phyloP scores from a whole-genome alignment of 2,113 vertebrate genomes.

The Zingel zingel region DNA sequence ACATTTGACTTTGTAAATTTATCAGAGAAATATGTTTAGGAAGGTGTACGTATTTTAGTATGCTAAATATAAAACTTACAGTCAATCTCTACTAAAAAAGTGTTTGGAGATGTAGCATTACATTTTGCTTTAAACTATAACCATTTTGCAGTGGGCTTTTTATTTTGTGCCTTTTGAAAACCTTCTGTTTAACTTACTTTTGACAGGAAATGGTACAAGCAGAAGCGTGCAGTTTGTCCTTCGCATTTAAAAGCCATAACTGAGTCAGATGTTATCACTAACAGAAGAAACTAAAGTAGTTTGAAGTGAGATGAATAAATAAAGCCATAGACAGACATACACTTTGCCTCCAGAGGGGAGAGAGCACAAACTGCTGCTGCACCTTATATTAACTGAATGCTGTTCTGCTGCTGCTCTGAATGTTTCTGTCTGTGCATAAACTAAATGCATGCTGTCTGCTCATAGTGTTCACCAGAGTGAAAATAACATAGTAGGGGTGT shows the following conservation, averaged over 20 bases:
- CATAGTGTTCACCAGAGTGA: not conserved
- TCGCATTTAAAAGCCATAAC: constrained; percentile 44
- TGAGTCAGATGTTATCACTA: not conserved
- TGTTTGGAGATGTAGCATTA: not conserved
- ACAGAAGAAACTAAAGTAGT: not conserved
- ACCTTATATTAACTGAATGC: constrained; percentile 23
- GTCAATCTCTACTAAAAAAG: not conserved
- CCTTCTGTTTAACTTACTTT: not conserved
- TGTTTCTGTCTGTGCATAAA: constrained; percentile 17
- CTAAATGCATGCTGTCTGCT: not conserved
- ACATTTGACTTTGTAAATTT: not conserved
- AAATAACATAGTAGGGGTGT: not conserved
- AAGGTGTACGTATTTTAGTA: not conserved
- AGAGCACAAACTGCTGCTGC: constrained; percentile 17
- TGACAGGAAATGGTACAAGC: not conserved
- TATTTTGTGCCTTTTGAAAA: constrained; percentile 3
- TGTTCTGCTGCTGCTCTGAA: constrained; percentile 42
- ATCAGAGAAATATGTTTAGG: not conserved
- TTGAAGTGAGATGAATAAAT: constrained; percentile 22
- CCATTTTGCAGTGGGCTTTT: constrained; percentile 17
- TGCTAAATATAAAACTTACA: not conserved
- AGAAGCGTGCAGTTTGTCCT: not conserved
- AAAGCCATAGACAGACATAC: not conserved
- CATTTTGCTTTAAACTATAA: not conserved
- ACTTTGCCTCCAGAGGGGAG: constrained; percentile 2